Base-by-base conservation (phyloP, 53 echinoderm and acorn worm genomes). In the Apostichopus leukothele region DNA sequence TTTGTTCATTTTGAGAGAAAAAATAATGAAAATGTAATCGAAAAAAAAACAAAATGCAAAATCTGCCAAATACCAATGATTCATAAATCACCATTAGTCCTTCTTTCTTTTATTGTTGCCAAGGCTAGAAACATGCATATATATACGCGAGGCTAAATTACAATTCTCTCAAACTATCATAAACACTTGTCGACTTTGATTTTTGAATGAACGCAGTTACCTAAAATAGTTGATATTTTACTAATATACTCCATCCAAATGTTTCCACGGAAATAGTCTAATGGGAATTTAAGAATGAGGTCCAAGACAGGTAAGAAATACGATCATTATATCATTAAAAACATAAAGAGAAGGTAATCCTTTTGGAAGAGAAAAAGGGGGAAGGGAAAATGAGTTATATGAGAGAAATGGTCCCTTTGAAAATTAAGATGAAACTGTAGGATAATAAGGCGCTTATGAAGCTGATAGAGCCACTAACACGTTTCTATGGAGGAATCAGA, bases 221-320 rank as follows among this genome's bases (percentile, higher is more conserved):
- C 81, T 81, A 51, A 55, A 54, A 22, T 81, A 81, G 81, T 81
- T 81, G 81, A 81, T 81, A 81, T 59, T 81, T 18, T 21, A 23
- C 81, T 81, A 81, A 81, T 81, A 59, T 9, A 18, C 54, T 14
- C 59, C 59, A 81, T 59, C 81, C 19, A 54, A 59, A 54, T 81
- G 81, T 81, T 81, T 81, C 59, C 81, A 81, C 81, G 81, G 59
- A 81, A 81, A 19, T 25, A 9, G 27, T 54, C 81, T 81, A 81
- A 81, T 81, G 81, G 81, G 81, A 81, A 81, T 81, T 81, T 81
- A 81, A 81, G 59, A n/a, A 71, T 81, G 81, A 55, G 71, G 71
- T 71, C 71, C 71, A 19, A 71, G 14, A 71, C 6, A 71, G 71
- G 71, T 71, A 81, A 55, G 51, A 22, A 81, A 59, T 20, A 19